These are phyloP conservation scores for Oreochromis niloticus DNA, from an alignment of 2,113 vertebrate species.

Conservation along the genomic window DNA sequence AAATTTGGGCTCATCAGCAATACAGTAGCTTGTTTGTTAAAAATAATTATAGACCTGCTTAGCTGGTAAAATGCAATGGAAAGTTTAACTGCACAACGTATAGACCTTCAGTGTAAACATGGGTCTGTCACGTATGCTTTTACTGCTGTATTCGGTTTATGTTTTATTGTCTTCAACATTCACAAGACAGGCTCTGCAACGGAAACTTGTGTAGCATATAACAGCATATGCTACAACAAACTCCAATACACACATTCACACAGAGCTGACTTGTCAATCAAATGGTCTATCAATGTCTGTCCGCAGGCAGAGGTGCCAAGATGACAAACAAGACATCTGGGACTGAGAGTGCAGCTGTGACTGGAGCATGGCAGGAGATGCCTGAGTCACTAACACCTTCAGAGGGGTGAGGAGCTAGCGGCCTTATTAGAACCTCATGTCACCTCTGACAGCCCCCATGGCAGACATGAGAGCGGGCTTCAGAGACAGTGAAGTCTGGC, in stretches of 20 bases:
- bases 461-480: conserved; percentile 49
- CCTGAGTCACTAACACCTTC: conserved; percentile 55
- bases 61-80: neutral
- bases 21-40: neutral
- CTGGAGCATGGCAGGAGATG: conserved; percentile 43
- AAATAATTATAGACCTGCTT: neutral
- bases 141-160: neutral
- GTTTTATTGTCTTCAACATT: neutral
- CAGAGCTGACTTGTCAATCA: conserved; percentile 64
- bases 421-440: conserved; percentile 60
- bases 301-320: conserved; percentile 53
- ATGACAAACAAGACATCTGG: conserved; percentile 68
- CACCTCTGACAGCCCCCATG: conserved; percentile 48
- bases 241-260: conserved; percentile 4
- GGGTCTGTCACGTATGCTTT: neutral
- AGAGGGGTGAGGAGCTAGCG: conserved; percentile 32
- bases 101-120: neutral
- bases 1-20: neutral
- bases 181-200: neutral
- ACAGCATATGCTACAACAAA: conserved; percentile 22
- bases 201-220: neutral
- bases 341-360: conserved; percentile 54
- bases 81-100: neutral
- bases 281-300: conserved; percentile 62
- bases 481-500: conserved; percentile 46